Percentiles rank a stretch among this genome's conserved stretches.
phyloP scores from a whole-genome alignment of 2,113 vertebrate genomes.

The Aphelocoma coerulescens region DNA sequence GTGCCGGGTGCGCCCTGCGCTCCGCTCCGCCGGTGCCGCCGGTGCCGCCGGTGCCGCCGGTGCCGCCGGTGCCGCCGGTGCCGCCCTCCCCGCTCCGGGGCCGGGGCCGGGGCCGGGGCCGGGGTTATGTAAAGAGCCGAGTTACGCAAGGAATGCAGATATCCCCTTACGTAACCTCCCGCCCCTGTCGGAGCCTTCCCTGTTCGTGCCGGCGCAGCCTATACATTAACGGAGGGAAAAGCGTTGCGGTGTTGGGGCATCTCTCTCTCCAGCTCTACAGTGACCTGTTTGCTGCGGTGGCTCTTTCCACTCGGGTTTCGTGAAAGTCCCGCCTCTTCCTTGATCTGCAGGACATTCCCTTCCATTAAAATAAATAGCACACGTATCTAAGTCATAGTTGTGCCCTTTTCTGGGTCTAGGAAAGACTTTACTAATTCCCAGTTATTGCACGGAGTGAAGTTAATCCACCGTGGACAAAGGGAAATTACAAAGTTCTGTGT shows the following conservation, averaged over 20 bases:
- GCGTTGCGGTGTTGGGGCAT: rapidly evolving
- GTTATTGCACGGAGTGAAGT: not conserved
- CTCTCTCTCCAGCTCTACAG: not conserved
- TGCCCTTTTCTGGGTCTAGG: not conserved
- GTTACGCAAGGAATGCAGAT: slow-evolving; percentile 34
- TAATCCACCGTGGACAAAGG: not conserved
- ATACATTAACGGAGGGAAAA: not conserved
- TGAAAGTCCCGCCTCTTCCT: not conserved
- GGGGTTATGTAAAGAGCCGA: not conserved
- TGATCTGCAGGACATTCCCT: not conserved
- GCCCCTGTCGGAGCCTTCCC: not conserved
- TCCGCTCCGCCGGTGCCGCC: not conserved
- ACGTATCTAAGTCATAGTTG: not conserved
- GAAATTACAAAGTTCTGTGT: not conserved
- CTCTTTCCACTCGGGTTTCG: not conserved
- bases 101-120: not conserved
- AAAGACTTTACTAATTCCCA: not conserved
- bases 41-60: not conserved
- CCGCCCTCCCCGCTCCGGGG: not conserved
- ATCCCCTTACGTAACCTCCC: slow-evolving; percentile 16
- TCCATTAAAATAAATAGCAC: not conserved
- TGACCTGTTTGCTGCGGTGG: not conserved
- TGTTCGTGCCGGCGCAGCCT: not conserved
- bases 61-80: not conserved
- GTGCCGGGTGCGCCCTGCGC: not conserved